Evolutionary conservation across 2,797 vertebrate genomes (phyloP), one percentile per base, ranked within the genome.

Genomic region (Pempheris klunzingeri): DNA sequence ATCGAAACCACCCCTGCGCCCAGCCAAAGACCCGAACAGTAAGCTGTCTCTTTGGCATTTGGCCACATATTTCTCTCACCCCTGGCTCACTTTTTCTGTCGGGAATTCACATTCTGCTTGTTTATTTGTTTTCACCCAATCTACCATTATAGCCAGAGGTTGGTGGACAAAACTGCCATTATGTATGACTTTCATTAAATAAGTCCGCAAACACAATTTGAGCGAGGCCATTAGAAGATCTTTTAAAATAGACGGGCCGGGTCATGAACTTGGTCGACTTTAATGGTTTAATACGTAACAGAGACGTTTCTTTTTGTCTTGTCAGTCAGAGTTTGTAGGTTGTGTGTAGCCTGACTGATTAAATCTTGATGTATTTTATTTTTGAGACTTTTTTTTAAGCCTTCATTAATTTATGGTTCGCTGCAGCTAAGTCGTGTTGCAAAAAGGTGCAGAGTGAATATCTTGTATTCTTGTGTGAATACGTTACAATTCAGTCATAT

Each of bases 21-120:
- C 87, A 80, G 88, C 92, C 91, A 85, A 87, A 93, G 87, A 88
- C 82, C 87, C 87, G 8, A 79, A 92, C 92, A 93, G 91, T 93
- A 93, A 93, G 88, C 93, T 87, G 92, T 88, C 91, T 92, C 82
- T 80, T 84, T 95, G 95, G 94, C 94, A 85, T 86, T 79, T 46
- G 77, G 93, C 93, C 94, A 94, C 87, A 80, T 80, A 71, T 81
- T 84, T 82, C 81, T 60, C 77, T 78, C 83, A 53, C 71, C 69
- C 67, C 73, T 69, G 80, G 74, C 73, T 79, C 77, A 80, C 80
- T 75, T 70, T 72, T 78, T 80, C 71, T 74, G 70, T 70, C 41
- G 4, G 32, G 34, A 63, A 68, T 66, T 79, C 76, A 71, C 80
- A 78, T 85, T 81, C 63, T 61, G 77, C 82, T 39, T 88, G 79